phyloP scores from a whole-genome alignment of 2,797 vertebrate genomes.

The Pseudochirops corinnae region DNA sequence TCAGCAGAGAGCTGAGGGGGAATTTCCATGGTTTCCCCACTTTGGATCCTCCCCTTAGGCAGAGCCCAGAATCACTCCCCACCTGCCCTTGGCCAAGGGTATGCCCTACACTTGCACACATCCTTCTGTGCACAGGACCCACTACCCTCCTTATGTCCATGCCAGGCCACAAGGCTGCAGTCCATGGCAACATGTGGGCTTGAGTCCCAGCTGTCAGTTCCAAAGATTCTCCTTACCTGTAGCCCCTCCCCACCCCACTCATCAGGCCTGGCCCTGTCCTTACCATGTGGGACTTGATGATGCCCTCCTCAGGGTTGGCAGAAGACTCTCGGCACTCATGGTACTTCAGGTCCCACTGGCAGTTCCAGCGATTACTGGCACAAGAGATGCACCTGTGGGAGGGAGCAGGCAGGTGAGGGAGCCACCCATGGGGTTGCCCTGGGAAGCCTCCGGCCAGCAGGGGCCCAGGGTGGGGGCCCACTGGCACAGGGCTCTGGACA shows the following conservation, averaged over 20 bases:
- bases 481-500: constrained; percentile 70
- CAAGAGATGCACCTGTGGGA: constrained; percentile 93
- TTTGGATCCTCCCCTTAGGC: background rate
- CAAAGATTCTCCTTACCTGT: background rate
- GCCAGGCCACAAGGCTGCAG: background rate
- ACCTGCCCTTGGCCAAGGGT: background rate
- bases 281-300: constrained; percentile 93
- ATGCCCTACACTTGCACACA: background rate
- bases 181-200: background rate
- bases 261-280: constrained; percentile 34
- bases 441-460: background rate
- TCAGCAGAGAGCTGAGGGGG: background rate
- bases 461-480: fast-evolving
- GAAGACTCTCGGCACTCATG: constrained; percentile 88
- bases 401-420: background rate
- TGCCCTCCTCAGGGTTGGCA: constrained; percentile 68
- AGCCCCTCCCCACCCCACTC: fast-evolving
- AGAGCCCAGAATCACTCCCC: background rate
- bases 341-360: constrained; percentile 92
- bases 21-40: background rate
- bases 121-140: background rate
- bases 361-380: constrained; percentile 93
- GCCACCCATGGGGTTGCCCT: fast-evolving
- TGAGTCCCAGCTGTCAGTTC: background rate
- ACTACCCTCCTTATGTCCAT: background rate